phyloP scores from a whole-genome alignment of 2,113 vertebrate genomes.

The Paramormyrops kingsleyae region DNA sequence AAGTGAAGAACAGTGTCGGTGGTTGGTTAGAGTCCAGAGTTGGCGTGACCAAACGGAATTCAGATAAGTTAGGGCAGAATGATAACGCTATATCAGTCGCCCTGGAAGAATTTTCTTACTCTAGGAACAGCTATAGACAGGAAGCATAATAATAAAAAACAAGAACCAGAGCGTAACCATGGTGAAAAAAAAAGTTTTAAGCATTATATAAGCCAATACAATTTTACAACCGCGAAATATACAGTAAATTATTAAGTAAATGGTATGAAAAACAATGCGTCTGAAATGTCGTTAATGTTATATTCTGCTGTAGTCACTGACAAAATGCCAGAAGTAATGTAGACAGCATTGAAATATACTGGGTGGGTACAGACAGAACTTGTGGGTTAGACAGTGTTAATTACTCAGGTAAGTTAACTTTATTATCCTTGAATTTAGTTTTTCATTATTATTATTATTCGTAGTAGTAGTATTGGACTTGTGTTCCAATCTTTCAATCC shows the following conservation, averaged over 20 bases:
- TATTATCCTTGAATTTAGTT: background rate
- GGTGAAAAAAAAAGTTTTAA: background rate
- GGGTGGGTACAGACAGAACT: background rate
- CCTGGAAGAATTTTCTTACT: background rate
- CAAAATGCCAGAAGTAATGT: background rate
- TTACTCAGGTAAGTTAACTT: background rate
- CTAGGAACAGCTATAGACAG: background rate
- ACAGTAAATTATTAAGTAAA: background rate
- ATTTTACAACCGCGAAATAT: background rate
- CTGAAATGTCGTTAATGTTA: background rate
- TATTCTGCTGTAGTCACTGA: background rate
- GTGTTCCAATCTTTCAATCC: background rate
- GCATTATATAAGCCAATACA: background rate
- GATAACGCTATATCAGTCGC: background rate
- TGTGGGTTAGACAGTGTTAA: background rate
- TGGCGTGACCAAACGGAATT: background rate
- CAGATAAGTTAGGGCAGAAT: background rate
- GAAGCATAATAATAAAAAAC: background rate
- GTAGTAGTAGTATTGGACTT: background rate
- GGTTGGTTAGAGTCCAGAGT: background rate
- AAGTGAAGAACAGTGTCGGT: background rate
- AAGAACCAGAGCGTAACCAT: background rate
- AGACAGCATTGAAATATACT: background rate
- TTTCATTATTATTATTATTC: background rate
- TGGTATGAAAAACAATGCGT: background rate